These are phyloP conservation scores for human (Homo sapiens) DNA, from an alignment of 2,113 vertebrate genomes.

Conservation along the genomic window DNA sequence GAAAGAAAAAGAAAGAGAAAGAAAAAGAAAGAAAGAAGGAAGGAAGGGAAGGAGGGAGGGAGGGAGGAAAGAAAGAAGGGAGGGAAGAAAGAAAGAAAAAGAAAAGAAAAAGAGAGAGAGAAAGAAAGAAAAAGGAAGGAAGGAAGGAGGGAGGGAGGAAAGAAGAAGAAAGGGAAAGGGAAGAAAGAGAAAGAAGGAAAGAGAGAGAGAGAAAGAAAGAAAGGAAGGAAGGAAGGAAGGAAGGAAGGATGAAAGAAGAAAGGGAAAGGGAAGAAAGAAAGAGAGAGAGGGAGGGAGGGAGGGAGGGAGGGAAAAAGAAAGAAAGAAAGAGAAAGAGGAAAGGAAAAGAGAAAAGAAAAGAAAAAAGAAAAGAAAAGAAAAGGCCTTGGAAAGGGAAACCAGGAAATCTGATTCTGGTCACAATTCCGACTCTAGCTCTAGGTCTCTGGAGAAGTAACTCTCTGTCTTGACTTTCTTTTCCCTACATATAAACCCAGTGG, in stretches of 20 bases:
- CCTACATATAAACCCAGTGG: not conserved
- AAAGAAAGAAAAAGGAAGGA: too few relatives aligned
- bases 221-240: too few relatives aligned
- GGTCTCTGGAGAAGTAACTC: not conserved
- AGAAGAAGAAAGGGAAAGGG: too few relatives aligned
- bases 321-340: too few relatives aligned
- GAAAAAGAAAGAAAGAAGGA: fast-evolving
- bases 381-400: not conserved
- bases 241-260: too few relatives aligned
- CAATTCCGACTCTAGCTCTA: not conserved
- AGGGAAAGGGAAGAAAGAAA: too few relatives aligned
- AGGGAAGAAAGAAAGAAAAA: too few relatives aligned
- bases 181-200: fast-evolving
- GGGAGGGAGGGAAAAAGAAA: too few relatives aligned
- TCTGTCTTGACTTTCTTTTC: constrained; percentile 10
- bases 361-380: fast-evolving
- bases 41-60: fast-evolving
- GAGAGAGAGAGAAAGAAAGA: not conserved
- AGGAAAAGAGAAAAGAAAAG: fast-evolving
- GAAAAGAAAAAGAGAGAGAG: fast-evolving
- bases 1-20: fast-evolving
- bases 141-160: too few relatives aligned
- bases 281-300: fast-evolving
- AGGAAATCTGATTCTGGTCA: not conserved
- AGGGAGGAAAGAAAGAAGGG: fast-evolving